phyloP scores from a whole-genome alignment of 2,888 invertebrate species.

The Acanthacorydalis orientalis region DNA sequence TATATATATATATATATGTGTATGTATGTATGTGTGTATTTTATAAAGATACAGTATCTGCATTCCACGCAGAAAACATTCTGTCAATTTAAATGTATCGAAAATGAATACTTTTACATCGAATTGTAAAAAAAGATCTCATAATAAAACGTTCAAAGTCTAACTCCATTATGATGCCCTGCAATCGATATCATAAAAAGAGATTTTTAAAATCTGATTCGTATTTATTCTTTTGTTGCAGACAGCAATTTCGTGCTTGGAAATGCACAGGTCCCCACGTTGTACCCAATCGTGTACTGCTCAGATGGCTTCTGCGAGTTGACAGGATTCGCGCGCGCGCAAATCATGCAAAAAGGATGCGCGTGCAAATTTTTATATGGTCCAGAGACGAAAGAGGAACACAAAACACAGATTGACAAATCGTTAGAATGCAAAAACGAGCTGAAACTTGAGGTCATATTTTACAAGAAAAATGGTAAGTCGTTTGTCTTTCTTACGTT shows the following conservation, averaged over 20 bases:
- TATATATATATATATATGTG: no score
- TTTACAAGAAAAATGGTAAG: slow-evolving; percentile 90
- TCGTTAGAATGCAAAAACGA: slow-evolving; percentile 81
- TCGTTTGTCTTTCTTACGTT: slow-evolving; percentile 7
- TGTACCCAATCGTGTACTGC: slow-evolving; percentile 90
- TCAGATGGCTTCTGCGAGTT: slow-evolving; percentile 93
- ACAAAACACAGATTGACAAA: slow-evolving; percentile 75
- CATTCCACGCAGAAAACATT: no score
- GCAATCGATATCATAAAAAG: no score
- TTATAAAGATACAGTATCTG: no score
- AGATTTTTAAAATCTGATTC: no score
- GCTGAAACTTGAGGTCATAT: slow-evolving; percentile 83
- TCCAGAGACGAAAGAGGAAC: slow-evolving; percentile 75
- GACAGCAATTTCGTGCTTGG: slow-evolving; percentile 94
- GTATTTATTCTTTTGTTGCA: slow-evolving; percentile 28
- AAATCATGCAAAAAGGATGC: slow-evolving; percentile 94
- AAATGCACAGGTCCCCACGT: slow-evolving; percentile 77
- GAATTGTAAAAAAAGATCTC: not conserved
- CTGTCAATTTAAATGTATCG: no score
- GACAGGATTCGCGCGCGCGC: slow-evolving; percentile 82
- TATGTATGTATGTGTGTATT: no score
- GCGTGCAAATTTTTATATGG: slow-evolving; percentile 91
- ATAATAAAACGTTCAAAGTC: not conserved
- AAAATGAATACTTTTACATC: not conserved
- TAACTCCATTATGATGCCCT: no score